Conservation (phyloP, 2,888 invertebrate species). For the Sabatieria punctata region DNA sequence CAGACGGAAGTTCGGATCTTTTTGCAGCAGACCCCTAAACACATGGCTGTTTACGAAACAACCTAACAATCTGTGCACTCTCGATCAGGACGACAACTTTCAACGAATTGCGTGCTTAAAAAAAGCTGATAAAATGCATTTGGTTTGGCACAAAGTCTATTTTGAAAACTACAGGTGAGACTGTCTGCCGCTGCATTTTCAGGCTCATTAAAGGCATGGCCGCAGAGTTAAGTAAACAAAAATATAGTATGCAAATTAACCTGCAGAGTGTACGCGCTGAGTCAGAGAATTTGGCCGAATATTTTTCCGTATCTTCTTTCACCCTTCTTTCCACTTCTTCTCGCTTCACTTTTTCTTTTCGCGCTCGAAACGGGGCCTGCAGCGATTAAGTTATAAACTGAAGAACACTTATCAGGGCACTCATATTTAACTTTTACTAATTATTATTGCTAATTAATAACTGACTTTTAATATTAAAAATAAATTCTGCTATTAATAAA, state of each 20-base stretch:
- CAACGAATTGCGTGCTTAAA: too few relatives aligned
- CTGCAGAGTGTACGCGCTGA: constrained; percentile 77
- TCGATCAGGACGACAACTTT: too few relatives aligned
- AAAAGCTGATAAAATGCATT: too few relatives aligned
- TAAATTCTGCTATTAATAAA: too few relatives aligned
- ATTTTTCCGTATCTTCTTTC: constrained; percentile 86
- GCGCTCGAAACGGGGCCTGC: constrained; percentile 74
- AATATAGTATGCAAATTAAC: too few relatives aligned
- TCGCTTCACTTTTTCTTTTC: constrained; percentile 93
- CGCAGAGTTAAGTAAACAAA: too few relatives aligned
- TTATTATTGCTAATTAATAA: not conserved
- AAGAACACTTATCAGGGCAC: not conserved
- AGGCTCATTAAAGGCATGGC: too few relatives aligned
- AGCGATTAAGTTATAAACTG: constrained; percentile 9
- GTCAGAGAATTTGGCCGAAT: constrained; percentile 84
- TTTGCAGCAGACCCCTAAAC: constrained; percentile 57
- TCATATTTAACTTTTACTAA: not conserved
- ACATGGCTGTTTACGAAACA: too few relatives aligned
- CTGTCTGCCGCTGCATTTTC: too few relatives aligned
- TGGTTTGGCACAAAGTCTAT: too few relatives aligned
- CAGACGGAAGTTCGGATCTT: constrained; percentile 59
- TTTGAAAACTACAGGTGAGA: too few relatives aligned
- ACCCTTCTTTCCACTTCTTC: constrained; percentile 95
- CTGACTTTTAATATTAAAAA: not conserved
- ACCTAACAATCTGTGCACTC: constrained; percentile 1